Conservation (phyloP, 2,113 vertebrate genomes). For the Bujurquina vittata region DNA sequence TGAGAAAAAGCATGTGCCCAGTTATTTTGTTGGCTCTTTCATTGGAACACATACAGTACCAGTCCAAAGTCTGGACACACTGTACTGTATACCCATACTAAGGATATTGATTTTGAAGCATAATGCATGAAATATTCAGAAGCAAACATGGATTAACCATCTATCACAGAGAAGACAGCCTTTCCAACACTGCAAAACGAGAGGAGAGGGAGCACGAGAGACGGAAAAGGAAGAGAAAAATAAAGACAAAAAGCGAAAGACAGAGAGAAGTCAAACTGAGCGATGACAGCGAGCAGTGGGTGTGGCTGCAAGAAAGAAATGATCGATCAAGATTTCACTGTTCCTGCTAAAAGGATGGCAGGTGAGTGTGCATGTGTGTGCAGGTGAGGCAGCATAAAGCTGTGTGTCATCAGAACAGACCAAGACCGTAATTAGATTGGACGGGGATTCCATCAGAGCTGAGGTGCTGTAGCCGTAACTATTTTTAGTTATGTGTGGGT, state of each 20-base stretch:
- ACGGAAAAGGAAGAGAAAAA: neutral
- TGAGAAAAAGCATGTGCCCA: neutral
- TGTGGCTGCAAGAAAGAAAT: neutral
- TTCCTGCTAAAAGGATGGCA: conserved; percentile 3
- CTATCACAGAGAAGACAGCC: neutral
- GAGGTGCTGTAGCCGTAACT: neutral
- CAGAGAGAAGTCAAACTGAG: neutral
- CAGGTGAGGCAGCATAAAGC: conserved; percentile 5
- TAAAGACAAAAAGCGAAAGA: neutral
- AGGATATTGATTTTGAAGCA: neutral
- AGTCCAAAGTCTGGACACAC: too few relatives aligned
- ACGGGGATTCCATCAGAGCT: conserved; percentile 8
- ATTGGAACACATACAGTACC: neutral
- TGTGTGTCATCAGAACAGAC: neutral
- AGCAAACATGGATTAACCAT: conserved; percentile 16
- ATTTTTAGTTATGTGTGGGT: neutral
- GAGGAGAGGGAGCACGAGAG: neutral
- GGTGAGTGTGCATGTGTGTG: neutral
- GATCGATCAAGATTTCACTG: neutral
- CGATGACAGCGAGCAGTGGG: neutral
- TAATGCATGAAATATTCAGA: conserved; percentile 43
- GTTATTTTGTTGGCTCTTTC: neutral
- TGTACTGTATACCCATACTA: neutral
- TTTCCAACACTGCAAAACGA: neutral
- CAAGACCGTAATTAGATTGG: conserved; percentile 12